Evolutionary conservation across 53 echinoderm and acorn worm genomes (phyloP), one percentile per base, ranked within the genome.

Genomic region (Holothuria scabra): DNA sequence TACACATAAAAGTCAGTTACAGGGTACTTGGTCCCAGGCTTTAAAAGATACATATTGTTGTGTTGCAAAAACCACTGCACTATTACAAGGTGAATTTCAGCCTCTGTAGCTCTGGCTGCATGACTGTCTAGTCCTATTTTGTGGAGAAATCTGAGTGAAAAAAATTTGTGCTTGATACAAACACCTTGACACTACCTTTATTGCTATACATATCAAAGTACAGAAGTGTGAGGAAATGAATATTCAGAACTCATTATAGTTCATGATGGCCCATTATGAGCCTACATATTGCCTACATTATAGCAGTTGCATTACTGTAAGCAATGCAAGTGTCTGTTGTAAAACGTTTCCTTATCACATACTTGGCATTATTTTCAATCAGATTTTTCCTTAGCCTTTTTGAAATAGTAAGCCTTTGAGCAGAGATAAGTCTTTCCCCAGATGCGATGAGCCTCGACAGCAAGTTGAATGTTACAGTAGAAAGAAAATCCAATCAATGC

Each of bases 341-440:
- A 11, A 28, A 28, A 28, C 26, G 65, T 0, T 41, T 41, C 3
- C 35, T 35, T 35, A 35, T 35, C 6, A 3, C 35, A 35, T 4
- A 35, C 35, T 6, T 35, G 35, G 6, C 35, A 4, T 35, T 35
- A n/a, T n/a, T 14, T 65, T 31, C 65, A 28, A 10, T 69, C 22
- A 69, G 67, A 13, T 67, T 69, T 32, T 21, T 69, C 38, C 9
- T 13, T 19, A n/a, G 34, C 38, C 8, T 34, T 20, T 69, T 18
- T 13, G 69, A 69, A 69, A 21, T 69, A 69, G 80, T 91, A 91
- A 2, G 67, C 28, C 66, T 91, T 91, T 79, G 84, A 61, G 65
- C 91, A 91, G 20, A 91, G 29, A 52, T 88, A 91, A 8, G 28
- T 80, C 74, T 91, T 91, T 56, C 88, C 91, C 35, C 68, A 91